Percentiles rank a stretch among this genome's conserved stretches.
These are phyloP conservation scores for Dinocampus coccinellae DNA, from an alignment of 2,888 invertebrate species.

Conservation along the genomic window DNA sequence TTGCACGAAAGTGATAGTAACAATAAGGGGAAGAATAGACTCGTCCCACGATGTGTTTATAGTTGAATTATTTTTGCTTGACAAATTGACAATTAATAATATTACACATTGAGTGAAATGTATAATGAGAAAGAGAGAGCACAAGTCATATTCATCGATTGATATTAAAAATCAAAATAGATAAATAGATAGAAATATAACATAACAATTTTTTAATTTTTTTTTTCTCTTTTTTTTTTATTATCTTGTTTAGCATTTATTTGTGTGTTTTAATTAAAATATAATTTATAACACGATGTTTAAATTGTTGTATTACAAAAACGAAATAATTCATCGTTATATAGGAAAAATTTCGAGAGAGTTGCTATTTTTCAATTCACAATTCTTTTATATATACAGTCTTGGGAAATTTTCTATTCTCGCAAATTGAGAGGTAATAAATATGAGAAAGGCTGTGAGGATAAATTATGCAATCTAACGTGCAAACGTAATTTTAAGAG, in stretches of 20 bases:
- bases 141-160: too few species aligned
- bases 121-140: too few species aligned
- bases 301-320: neutral
- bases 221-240: too few species aligned
- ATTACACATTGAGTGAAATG: too few species aligned
- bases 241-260: too few species aligned
- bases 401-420: conserved; percentile 29
- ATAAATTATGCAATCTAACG: conserved; percentile 47
- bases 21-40: neutral
- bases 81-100: too few species aligned
- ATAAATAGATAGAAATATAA: too few species aligned
- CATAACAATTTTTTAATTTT: too few species aligned
- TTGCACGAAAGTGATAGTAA: too few species aligned
- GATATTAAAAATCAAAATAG: too few species aligned
- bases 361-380: neutral
- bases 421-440: conserved; percentile 34
- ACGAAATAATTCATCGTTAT: neutral
- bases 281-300: neutral
- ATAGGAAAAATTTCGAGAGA: conserved; percentile 5
- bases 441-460: conserved; percentile 36
- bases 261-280: neutral
- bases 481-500: too few species aligned
- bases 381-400: conserved; percentile 22
- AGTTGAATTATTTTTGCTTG: too few species aligned
- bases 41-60: neutral